Evolutionary conservation across 1,140 invertebrate species (phyloP), one percentile per base, ranked within the genome.

Genomic region (Trachelipus rathkii): DNA sequence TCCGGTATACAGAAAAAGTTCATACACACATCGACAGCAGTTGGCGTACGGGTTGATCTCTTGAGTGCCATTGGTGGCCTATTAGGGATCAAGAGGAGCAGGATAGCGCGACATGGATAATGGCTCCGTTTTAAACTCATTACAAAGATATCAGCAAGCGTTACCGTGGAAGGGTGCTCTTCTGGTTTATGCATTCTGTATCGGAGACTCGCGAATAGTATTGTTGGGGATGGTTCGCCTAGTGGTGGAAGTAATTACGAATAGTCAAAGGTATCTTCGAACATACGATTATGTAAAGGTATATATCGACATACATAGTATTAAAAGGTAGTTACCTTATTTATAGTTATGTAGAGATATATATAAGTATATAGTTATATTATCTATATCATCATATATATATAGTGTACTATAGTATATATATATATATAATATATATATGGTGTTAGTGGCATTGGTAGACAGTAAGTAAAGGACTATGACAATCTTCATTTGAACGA

Each of bases 111-210:
- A 83, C 71, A 89, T 88, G 77, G 89, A 89, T 80, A 87, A 87
- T 44, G 83, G n/a, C n/a, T n/a, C 88, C 67, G 87, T 90, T 89
- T 89, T 82, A 86, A 88, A 0, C 84, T 10, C 89, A 90, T 79
- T 90, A 88, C 80, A 85, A n/a, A 87, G 15, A 85, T 87, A 0
- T 90, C 89, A 0, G 84, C 89, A 0, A n/a, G n/a, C n/a, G n/a
- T n/a, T n/a, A n/a, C n/a, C n/a, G n/a, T n/a, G n/a, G n/a, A n/a
- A 84, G 88, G 7, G 81, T 90, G 0, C 82, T 90, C 21, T n/a
- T 84, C 87, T 44, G 87, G 77, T 21, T 82, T 82, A 73, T 82
- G 77, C n/a, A 75, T 82, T 11, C 75, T 82, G 77, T 79, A 4
- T 79, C 81, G 2, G n/a, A n/a, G n/a, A n/a, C n/a, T n/a, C n/a